These are phyloP conservation scores for Heliocidaris erythrogramma DNA, from an alignment of 35 echinoderm and acorn worm species.

Conservation along the genomic window DNA sequence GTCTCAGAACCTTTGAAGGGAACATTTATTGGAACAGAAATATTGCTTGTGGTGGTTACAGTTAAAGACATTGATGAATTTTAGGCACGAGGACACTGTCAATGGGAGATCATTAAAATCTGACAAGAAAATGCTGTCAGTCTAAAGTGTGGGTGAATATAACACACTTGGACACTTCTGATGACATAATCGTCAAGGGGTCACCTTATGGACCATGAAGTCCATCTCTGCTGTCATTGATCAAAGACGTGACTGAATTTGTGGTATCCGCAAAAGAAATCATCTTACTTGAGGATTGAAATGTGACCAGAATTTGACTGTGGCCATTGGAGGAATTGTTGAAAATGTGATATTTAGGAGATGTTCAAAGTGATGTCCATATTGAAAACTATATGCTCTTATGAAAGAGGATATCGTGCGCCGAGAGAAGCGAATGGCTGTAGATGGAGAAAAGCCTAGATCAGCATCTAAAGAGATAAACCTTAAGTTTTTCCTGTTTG, in stretches of 20 bases:
- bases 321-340: neutral
- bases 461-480: too few relatives aligned
- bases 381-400: too few relatives aligned
- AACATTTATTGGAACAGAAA: neutral
- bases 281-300: neutral
- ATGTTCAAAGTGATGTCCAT: too few relatives aligned
- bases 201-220: neutral
- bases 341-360: too few relatives aligned
- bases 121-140: too few relatives aligned
- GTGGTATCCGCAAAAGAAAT: neutral
- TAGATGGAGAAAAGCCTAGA: too few relatives aligned
- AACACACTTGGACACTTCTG: neutral
- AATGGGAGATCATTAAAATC: too few relatives aligned
- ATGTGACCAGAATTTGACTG: neutral
- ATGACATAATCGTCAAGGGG: neutral
- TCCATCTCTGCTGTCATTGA: neutral
- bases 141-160: too few relatives aligned
- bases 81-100: neutral
- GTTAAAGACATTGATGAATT: neutral
- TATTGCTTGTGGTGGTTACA: neutral
- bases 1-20: neutral
- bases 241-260: neutral
- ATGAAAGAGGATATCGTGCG: too few relatives aligned
- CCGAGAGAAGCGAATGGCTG: too few relatives aligned
- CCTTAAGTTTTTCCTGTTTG: too few relatives aligned